Evolutionary conservation across 2,113 vertebrate species (phyloP).

Genomic region (Saccopteryx bilineata): DNA sequence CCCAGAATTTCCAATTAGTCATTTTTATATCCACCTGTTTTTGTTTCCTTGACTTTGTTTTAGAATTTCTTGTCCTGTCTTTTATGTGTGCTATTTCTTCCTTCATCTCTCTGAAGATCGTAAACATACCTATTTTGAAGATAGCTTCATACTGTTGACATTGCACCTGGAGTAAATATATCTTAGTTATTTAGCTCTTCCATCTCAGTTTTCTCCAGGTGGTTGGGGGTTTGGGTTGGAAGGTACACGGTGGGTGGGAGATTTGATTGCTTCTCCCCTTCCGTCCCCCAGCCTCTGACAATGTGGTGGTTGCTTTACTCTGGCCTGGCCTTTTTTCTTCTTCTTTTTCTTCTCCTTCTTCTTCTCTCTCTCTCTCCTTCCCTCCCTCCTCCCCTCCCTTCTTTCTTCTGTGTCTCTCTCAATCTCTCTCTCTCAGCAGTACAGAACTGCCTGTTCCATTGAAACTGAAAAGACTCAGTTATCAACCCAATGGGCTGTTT

Average conservation of each 20-base stretch:
- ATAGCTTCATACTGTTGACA: background rate
- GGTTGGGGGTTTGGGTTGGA: background rate
- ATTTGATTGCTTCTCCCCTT: background rate
- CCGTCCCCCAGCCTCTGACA: background rate
- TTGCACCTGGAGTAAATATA: background rate
- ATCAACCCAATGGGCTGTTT: background rate
- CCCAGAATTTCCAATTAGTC: background rate
- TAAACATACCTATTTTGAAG: background rate
- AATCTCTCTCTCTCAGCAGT: background rate
- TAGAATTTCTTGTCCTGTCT: background rate
- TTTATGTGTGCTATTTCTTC: background rate
- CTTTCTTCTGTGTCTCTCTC: too few species aligned
- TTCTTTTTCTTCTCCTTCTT: background rate
- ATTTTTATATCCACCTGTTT: background rate
- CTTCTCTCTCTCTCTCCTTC: background rate
- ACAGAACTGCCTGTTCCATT: background rate
- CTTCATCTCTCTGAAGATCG: conserved; percentile 26
- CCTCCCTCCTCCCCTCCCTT: background rate
- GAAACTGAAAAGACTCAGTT: background rate
- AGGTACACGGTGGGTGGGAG: background rate
- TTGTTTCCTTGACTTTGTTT: background rate
- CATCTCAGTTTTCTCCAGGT: conserved; percentile 8
- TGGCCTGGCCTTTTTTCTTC: background rate
- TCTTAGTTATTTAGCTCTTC: background rate
- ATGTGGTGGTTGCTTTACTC: background rate